Evolutionary conservation across 2,888 invertebrate species (phyloP), one percentile per base, ranked within the genome.

Genomic region (Cosmopolites sordidus): DNA sequence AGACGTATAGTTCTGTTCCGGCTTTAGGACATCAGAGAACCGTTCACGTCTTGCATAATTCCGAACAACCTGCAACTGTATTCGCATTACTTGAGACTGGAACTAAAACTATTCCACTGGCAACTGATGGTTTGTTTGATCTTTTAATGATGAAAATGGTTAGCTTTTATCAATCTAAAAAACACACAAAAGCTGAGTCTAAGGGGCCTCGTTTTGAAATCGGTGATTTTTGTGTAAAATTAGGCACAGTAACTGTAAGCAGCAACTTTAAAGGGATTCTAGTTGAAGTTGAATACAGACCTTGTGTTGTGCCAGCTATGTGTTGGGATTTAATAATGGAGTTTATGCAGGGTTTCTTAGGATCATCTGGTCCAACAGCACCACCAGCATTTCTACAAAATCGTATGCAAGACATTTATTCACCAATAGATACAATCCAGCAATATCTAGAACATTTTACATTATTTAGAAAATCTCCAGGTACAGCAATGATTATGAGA

Each of bases 401-500:
- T 62, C 80, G 86, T 58, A 86, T 89, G 84, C 89, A 87, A 67
- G 90, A 90, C 45, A 80, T 89, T 48, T 95, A 92, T 73, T 87
- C 89, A 18, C 93, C 96, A 0, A 85, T 92, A 62, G 94, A 96
- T 71, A 94, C 94, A 0, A 86, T 95, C 58, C 89, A 92, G 63
- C 96, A 96, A 70, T 96, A 96, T 71, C 78, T 95, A 67, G 95
- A 96, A 74, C 92, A 95, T 69, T 96, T 96, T 70, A 89, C 87
- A 57, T 84, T 87, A 50, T 92, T 91, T 66, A 81, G 93, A 51
- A 96, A 95, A 70, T 78, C 84, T 1, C 83, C 86, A 0, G 84
- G 83, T 8, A 71, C 78, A 47, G 83, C 83, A 18, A 72, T 78
- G 54, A 60, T 55, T 29, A 54, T 59, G 52, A 54, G 59, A 16